Evolutionary conservation across 2,113 vertebrate genomes (phyloP).

Genomic region (Isichthys henryi): DNA sequence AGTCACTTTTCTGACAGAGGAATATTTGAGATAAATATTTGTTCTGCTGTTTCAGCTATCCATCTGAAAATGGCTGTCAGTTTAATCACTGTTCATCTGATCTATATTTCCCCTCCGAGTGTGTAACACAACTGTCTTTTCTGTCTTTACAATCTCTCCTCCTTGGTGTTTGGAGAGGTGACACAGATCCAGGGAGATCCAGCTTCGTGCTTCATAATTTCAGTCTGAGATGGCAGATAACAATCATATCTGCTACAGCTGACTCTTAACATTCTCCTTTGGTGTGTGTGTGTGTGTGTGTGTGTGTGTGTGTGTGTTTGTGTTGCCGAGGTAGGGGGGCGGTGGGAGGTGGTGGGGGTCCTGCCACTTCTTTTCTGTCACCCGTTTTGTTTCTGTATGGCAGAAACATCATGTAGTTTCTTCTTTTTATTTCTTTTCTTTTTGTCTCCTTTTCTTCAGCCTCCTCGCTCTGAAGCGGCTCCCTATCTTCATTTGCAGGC

Average conservation of each 20-base stretch:
- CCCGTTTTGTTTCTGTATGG: slow-evolving; percentile 16
- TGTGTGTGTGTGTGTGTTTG: slow-evolving; percentile 44
- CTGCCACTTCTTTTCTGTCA: slow-evolving; percentile 17
- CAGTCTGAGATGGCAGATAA: slow-evolving; percentile 56
- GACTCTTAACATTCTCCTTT: slow-evolving; percentile 59
- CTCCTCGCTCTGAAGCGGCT: slow-evolving; percentile 55
- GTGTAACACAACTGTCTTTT: slow-evolving; percentile 30
- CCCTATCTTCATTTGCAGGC: slow-evolving; percentile 81
- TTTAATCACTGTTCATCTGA: slow-evolving; percentile 29
- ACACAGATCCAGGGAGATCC: slow-evolving; percentile 53
- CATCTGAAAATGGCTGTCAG: neutral
- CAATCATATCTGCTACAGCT: slow-evolving; percentile 64
- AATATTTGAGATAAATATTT: slow-evolving; percentile 10
- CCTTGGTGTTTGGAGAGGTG: slow-evolving; percentile 32
- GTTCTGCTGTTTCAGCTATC: neutral
- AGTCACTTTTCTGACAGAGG: neutral
- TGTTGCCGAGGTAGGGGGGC: neutral
- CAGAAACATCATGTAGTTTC: slow-evolving; percentile 21
- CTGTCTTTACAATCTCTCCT: slow-evolving; percentile 27
- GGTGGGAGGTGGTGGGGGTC: neutral
- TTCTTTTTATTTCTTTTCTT: slow-evolving; percentile 14
- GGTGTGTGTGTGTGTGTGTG: slow-evolving; percentile 37
- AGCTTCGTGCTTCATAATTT: slow-evolving; percentile 55
- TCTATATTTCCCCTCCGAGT: slow-evolving; percentile 14
- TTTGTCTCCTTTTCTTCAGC: slow-evolving; percentile 24